Base-by-base conservation (phyloP, 2,113 vertebrate species). In the Onychostoma macrolepis region DNA sequence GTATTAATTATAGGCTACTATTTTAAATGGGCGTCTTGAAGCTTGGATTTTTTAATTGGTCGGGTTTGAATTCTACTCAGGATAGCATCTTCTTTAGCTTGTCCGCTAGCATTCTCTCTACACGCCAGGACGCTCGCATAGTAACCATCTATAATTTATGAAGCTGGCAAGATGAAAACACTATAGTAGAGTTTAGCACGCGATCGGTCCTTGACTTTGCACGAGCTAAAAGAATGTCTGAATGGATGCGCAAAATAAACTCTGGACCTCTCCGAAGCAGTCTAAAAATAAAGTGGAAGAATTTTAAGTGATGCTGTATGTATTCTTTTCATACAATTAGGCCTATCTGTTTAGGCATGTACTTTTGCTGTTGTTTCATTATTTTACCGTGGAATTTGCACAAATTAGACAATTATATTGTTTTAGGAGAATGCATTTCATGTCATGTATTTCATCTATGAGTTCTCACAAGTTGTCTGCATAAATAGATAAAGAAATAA, bases 111-210 rank as follows among this genome's bases (percentile, higher is more conserved):
- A 48, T 69, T 67, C 58, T 45, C n/a, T 28, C 8, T 26, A 67
- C 41, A 48, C 80, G 28, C 8, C 28, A 69, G 41, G 80, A 43
- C 58, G 26, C 58, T 58, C 30, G 28, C 6, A 12, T 80, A 58
- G 28, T 63, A 81, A 81, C 11, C 36, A 43, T 81, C 26, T 65
- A 67, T 78, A 78, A 78, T 78, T 28, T 12, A 78, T 53, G 8
- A 53, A 78, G 26, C n/a, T 33, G 76, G 36, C 15, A 17, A 53
- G 76, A 53, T 78, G 50, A 53, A 53, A 78, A 53, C 45, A 33
- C 45, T 78, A 78, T 33, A 30, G 76, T 13, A 74, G 36, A 74
- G 71, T 50, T 50, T 53, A 28, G 76, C 76, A 78, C 48, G 76
- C 76, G 76, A 78, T 21, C 76, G 17, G 75, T 50, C 7, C 8